A percentile compares a stretch with the other conserved stretches of the same genome.
phyloP scores from a whole-genome alignment of 2,113 vertebrate genomes.

The Mungos mungo region DNA sequence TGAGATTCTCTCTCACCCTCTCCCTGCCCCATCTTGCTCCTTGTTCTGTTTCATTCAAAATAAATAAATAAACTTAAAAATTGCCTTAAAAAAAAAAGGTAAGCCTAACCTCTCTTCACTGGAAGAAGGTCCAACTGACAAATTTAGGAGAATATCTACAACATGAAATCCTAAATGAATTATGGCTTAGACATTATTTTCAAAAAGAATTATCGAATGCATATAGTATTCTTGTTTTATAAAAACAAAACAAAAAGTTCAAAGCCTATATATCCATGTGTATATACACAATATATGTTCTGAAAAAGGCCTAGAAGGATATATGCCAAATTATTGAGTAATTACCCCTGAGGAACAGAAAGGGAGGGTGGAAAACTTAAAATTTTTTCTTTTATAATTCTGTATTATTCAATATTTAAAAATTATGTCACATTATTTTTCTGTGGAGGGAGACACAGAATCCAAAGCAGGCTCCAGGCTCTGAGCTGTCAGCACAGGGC shows the following conservation, averaged over 20 bases:
- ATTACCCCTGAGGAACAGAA: background rate
- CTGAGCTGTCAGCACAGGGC: no score
- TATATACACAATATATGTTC: background rate
- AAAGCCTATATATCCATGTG: background rate
- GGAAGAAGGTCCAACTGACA: background rate
- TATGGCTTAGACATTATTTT: background rate
- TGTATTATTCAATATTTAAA: constrained; percentile 16
- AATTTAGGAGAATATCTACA: background rate
- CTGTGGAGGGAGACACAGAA: no score
- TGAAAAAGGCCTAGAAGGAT: constrained; percentile 3
- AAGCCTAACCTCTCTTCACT: background rate
- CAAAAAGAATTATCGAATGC: background rate
- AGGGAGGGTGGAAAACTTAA: background rate
- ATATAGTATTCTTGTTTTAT: background rate
- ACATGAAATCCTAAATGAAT: background rate
- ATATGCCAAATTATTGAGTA: background rate
- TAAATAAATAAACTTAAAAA: no score
- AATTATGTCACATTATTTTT: no score
- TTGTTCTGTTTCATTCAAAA: no score
- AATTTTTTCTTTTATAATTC: background rate
- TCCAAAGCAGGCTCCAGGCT: no score
- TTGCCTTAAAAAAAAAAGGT: background rate
- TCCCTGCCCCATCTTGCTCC: no score
- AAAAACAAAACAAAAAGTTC: background rate
- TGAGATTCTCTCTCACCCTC: no score